Evolutionary conservation across 1,140 invertebrate species (phyloP).

Genomic region (Drosophila tsacasi): DNA sequence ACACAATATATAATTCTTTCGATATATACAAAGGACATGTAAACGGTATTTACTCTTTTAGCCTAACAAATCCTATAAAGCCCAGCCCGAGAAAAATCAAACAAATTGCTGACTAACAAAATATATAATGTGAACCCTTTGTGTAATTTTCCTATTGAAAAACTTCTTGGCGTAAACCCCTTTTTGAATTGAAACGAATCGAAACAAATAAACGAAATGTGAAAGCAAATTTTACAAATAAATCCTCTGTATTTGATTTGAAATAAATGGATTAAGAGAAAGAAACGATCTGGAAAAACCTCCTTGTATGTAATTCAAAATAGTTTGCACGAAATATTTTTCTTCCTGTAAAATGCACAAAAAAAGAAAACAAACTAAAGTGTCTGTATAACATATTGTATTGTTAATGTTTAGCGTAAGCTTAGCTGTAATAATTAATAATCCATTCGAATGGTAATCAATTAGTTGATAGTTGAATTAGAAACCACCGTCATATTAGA

Average conservation of each 20-base stretch:
- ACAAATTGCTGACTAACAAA: constrained; percentile 60
- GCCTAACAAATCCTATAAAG: constrained; percentile 39
- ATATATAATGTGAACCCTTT: constrained; percentile 52
- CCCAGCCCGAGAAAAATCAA: constrained; percentile 36
- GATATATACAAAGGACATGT: constrained; percentile 69
- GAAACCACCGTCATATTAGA: constrained; percentile 83
- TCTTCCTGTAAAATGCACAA: constrained; percentile 61
- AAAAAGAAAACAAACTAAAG: constrained; percentile 17
- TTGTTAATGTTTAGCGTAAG: constrained; percentile 41
- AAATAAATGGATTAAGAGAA: constrained; percentile 7
- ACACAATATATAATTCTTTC: constrained; percentile 65
- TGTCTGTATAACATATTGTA: constrained; percentile 40
- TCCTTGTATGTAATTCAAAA: constrained; percentile 37
- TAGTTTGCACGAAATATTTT: constrained; percentile 65
- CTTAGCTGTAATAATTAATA: constrained; percentile 34
- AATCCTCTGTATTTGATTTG: constrained; percentile 60
- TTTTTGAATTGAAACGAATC: constrained; percentile 77
- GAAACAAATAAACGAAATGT: constrained; percentile 70
- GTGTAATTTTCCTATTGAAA: constrained; percentile 54
- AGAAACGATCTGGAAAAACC: constrained; percentile 28
- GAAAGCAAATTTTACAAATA: constrained; percentile 52
- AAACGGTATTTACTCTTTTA: constrained; percentile 78
- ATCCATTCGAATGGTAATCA: constrained; percentile 38
- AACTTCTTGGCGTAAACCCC: constrained; percentile 45
- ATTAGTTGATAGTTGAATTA: constrained; percentile 78